Evolutionary conservation across 2,113 vertebrate genomes (phyloP).

Genomic region (Charadrius vociferus): DNA sequence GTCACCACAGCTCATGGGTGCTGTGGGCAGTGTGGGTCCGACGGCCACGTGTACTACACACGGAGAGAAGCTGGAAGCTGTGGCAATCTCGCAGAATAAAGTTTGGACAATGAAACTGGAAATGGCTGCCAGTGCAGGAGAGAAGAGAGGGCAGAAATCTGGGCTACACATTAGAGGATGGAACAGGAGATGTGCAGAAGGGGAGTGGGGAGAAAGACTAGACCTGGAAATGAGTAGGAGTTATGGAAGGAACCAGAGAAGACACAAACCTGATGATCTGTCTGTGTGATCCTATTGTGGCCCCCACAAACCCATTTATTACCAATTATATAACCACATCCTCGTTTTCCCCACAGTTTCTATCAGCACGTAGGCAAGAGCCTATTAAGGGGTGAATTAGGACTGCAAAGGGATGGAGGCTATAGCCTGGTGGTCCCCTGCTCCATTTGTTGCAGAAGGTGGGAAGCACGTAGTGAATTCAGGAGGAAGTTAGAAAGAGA

Average conservation of each 20-base stretch:
- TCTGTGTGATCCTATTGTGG: not conserved
- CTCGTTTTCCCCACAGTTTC: not conserved
- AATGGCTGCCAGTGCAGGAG: not conserved
- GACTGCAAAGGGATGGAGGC: not conserved
- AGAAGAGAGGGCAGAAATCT: not conserved
- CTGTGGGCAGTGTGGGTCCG: not conserved
- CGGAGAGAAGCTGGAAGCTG: not conserved
- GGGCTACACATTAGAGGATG: not conserved
- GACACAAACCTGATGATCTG: not conserved
- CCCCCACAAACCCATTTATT: not conserved
- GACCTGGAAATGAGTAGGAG: not conserved
- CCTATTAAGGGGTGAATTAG: not conserved
- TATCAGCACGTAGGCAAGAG: not conserved
- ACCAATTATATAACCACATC: not conserved
- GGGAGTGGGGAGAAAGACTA: not conserved
- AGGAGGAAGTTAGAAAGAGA: not conserved
- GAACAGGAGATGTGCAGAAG: not conserved
- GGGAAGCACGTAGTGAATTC: not conserved
- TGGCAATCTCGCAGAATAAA: not conserved
- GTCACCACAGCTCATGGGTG: not conserved
- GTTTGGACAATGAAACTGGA: not conserved
- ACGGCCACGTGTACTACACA: fast-evolving
- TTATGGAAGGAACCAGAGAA: not conserved
- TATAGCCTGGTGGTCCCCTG: not conserved
- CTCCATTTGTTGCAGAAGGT: not conserved